Conservation (phyloP, 2,113 vertebrate genomes). For the Phycodurus eques region DNA sequence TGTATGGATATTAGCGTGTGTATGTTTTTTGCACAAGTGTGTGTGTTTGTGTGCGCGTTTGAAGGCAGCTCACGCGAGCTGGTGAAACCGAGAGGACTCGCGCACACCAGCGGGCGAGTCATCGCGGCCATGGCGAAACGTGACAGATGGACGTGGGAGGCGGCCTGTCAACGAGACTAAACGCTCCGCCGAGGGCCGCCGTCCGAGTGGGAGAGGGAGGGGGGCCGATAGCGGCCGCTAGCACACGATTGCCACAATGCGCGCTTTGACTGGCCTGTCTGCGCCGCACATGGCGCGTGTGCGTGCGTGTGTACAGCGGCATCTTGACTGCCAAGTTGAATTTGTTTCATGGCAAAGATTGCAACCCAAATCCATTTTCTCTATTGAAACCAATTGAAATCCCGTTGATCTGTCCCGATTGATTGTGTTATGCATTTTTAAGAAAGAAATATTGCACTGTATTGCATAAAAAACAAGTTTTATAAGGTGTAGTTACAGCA, state of each 20-base stretch:
- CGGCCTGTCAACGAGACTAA: conserved; percentile 66
- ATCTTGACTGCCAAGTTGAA: too few relatives aligned
- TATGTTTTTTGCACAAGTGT: too few relatives aligned
- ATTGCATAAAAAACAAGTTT: too few relatives aligned
- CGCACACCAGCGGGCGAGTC: not conserved
- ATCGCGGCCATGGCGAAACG: conserved; percentile 28
- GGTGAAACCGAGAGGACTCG: not conserved
- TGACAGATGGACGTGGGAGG: conserved; percentile 79
- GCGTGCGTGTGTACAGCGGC: not conserved
- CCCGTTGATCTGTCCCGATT: not conserved
- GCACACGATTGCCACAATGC: conserved; percentile 63
- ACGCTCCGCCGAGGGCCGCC: conserved; percentile 59
- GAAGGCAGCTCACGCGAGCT: not conserved
- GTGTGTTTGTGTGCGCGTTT: not conserved
- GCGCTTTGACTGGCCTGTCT: conserved; percentile 64
- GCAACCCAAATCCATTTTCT: not conserved
- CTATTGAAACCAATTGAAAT: not conserved
- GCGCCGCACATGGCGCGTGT: conserved; percentile 55
- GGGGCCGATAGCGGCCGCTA: conserved; percentile 41
- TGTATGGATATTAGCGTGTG: too few relatives aligned
- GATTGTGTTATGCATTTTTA: too few relatives aligned
- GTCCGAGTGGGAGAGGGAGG: conserved; percentile 46
- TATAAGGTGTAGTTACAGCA: too few relatives aligned
- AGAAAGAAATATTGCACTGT: too few relatives aligned
- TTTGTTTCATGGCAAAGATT: too few relatives aligned